phyloP scores from a whole-genome alignment of 2,888 invertebrate genomes.

The Pachymerium ferrugineum region DNA sequence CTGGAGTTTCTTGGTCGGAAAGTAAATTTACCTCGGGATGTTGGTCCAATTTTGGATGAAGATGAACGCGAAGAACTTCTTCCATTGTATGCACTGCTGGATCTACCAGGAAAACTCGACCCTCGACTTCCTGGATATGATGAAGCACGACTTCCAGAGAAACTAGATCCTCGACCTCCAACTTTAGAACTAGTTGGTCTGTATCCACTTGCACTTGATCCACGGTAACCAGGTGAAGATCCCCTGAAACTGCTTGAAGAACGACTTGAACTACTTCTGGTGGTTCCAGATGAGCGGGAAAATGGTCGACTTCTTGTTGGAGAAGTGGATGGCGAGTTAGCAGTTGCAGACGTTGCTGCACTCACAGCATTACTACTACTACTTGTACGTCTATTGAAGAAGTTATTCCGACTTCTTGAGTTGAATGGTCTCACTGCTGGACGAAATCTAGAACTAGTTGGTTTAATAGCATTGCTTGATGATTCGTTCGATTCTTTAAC shows the following conservation, averaged over 20 bases:
- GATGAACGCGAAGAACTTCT: neutral
- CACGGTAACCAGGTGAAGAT: slow-evolving; percentile 14
- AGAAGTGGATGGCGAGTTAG: neutral
- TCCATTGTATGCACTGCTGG: neutral
- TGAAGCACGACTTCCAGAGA: neutral
- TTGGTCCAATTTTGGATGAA: neutral
- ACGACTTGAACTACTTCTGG: neutral
- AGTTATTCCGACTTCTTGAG: slow-evolving; percentile 29
- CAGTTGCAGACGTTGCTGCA: neutral
- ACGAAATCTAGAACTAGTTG: slow-evolving; percentile 23
- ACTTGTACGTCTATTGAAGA: slow-evolving; percentile 17
- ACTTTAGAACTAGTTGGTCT: neutral
- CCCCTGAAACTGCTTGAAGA: neutral
- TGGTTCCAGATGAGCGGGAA: neutral
- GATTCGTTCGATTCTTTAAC: neutral
- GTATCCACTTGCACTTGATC: slow-evolving; percentile 1
- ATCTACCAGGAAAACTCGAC: neutral
- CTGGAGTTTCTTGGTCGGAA: slow-evolving; percentile 28
- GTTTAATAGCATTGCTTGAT: neutral
- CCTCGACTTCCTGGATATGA: neutral
- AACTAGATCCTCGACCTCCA: slow-evolving; percentile 25
- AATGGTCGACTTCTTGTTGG: neutral
- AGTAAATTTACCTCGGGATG: slow-evolving; percentile 14
- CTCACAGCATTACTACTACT: neutral
- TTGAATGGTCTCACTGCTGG: slow-evolving; percentile 33